These are phyloP conservation scores for Neuroterus valhalla DNA, from an alignment of 1,140 invertebrate species.

Conservation along the genomic window DNA sequence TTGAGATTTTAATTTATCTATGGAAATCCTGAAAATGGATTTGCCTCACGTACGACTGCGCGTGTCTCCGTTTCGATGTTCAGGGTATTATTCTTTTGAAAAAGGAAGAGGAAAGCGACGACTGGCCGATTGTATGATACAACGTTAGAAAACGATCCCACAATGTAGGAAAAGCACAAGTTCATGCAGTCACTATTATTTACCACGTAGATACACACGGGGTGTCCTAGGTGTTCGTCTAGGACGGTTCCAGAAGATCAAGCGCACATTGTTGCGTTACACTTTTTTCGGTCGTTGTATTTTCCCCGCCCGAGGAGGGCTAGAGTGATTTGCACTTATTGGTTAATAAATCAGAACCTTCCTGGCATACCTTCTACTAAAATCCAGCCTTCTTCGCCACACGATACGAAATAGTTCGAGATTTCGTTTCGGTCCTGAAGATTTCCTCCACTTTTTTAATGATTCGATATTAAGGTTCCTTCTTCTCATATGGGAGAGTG, in stretches of 20 bases:
- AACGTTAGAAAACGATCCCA: constrained; percentile 50
- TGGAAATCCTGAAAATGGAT: constrained; percentile 38
- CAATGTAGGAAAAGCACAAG: constrained; percentile 66
- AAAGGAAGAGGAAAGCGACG: constrained; percentile 31
- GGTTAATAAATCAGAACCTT: constrained; percentile 69
- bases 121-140: constrained; percentile 44
- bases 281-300: constrained; percentile 61
- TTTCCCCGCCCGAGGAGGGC: constrained; percentile 49
- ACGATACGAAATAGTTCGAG: constrained; percentile 17
- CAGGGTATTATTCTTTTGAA: constrained; percentile 36
- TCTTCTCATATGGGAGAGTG: no score
- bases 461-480: no score
- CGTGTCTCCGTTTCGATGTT: constrained; percentile 24
- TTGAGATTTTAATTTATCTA: constrained; percentile 1
- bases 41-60: constrained; percentile 31
- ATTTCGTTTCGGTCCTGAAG: background rate
- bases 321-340: constrained; percentile 71
- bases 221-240: constrained; percentile 52
- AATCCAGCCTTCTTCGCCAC: constrained; percentile 36
- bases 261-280: constrained; percentile 65
- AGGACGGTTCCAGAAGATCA: constrained; percentile 62
- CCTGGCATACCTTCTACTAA: constrained; percentile 44
- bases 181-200: constrained; percentile 71
- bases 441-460: background rate
- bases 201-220: constrained; percentile 52